These are phyloP conservation scores for Gymnothorax javanicus DNA, from an alignment of 2,797 vertebrate genomes.

Conservation along the genomic window DNA sequence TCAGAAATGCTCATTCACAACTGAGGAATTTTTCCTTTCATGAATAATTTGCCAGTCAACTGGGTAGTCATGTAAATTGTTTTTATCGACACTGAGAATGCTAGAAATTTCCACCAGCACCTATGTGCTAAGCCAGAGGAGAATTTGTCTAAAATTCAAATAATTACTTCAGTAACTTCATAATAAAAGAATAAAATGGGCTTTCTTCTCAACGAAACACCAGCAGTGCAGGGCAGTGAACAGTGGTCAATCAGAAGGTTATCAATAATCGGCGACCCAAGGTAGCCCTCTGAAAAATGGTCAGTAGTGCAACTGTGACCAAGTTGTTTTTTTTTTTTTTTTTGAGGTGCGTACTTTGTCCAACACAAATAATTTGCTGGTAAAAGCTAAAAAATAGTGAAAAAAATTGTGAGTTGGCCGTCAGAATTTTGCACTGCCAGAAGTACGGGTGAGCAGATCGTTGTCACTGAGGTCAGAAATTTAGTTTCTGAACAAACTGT, in stretches of 20 bases:
- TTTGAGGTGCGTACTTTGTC: no score
- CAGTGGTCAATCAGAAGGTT: not conserved
- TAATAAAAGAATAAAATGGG: not conserved
- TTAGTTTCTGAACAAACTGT: no score
- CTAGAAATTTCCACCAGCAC: not conserved
- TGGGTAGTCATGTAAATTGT: not conserved
- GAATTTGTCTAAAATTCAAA: not conserved
- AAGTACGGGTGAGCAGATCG: no score
- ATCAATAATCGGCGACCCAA: not conserved
- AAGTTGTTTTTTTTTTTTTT: no score
- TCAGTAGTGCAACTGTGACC: not conserved
- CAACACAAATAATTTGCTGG: no score
- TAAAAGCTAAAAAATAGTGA: no score
- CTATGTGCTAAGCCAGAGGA: not conserved
- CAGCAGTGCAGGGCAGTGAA: not conserved
- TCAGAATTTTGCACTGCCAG: no score
- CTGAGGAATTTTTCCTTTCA: not conserved
- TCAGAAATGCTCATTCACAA: not conserved
- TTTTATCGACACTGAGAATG: not conserved
- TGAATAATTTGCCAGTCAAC: constrained; percentile 1
- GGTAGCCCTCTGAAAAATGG: not conserved
- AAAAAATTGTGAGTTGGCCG: no score
- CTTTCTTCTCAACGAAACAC: not conserved
- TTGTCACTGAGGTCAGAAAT: no score
- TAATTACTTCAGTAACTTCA: not conserved